Base-by-base conservation (phyloP, 2,113 vertebrate genomes). In the Hoplias malabaricus region DNA sequence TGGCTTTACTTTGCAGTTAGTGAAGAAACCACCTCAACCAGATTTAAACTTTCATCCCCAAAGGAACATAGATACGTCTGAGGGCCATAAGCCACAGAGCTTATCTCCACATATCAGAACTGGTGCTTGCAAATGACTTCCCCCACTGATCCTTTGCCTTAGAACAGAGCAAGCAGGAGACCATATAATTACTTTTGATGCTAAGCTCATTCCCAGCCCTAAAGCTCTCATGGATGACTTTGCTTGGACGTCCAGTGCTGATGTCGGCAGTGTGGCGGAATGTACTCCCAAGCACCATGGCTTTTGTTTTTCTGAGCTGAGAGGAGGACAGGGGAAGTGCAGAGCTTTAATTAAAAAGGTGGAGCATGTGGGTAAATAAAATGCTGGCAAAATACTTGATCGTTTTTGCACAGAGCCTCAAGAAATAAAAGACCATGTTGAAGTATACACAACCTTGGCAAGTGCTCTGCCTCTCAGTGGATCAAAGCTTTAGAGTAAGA, bases 391-490 rank as follows among this genome's bases (percentile, higher is more conserved):
- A 25, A 23, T 53, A 57, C 53, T 67, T 56, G 72, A 13, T 61
- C 19, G 43, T 53, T 66, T 67, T 53, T 63, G 40, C 34, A 9
- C 50, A 9, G 69, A 57, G 56, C 16, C 27, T 73, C 7, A 68
- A 72, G 54, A n/a, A 48, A 50, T 25, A 16, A 7, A 21, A 77
- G 34, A 89, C 83, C 56, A 92, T 93, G 91, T 89, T 93, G 85
- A 91, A 86, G 80, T 93, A 93, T 83, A 91, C 90, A 27, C 88
- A 90, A 70, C 91, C 91, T 40, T 92, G 93, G 89, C 87, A 93
- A 82, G 91, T 92, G 21, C 90, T 93, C 74, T 92, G 90, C 83
- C 83, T 92, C 71, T 88, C 90, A 59, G 90, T 92, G 89, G 90
- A 92, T 59, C 87, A 89, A 82, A 75, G 82, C 56, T 69, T 89